These are phyloP conservation scores for Polia nebulosa DNA, from an alignment of 2,888 invertebrate genomes.

Conservation along the genomic window DNA sequence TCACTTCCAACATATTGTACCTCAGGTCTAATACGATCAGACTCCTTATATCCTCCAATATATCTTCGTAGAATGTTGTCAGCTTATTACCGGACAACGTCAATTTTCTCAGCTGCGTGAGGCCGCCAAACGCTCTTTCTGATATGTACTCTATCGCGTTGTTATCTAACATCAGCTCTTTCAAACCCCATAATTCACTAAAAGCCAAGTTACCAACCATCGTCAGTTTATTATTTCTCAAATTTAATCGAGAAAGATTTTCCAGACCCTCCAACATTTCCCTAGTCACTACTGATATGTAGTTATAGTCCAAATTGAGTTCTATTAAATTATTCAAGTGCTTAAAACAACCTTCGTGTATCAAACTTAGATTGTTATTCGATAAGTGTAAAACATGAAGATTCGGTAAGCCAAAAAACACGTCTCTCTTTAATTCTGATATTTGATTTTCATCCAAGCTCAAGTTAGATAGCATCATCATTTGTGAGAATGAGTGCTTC, in stretches of 20 bases:
- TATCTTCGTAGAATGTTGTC: slow-evolving; percentile 93
- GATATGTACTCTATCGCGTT: slow-evolving; percentile 94
- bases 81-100: slow-evolving; percentile 94
- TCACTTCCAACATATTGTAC: slow-evolving; percentile 94
- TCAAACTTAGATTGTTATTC: slow-evolving; percentile 95
- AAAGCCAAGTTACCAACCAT: slow-evolving; percentile 95
- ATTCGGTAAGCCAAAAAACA: slow-evolving; percentile 94
- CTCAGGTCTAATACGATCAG: slow-evolving; percentile 94
- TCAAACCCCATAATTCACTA: slow-evolving; percentile 94
- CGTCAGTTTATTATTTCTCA: slow-evolving; percentile 94
- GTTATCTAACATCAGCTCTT: slow-evolving; percentile 93
- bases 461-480: slow-evolving; percentile 93
- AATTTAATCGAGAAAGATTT: slow-evolving; percentile 93
- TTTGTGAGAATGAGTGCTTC: slow-evolving; percentile 93
- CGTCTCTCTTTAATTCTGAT: slow-evolving; percentile 93
- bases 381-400: slow-evolving; percentile 95
- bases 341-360: slow-evolving; percentile 96
- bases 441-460: slow-evolving; percentile 95
- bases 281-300: slow-evolving; percentile 94
- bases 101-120: slow-evolving; percentile 93
- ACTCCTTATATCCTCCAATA: slow-evolving; percentile 93
- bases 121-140: slow-evolving; percentile 94
- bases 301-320: slow-evolving; percentile 95
- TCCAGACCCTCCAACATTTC: slow-evolving; percentile 95
- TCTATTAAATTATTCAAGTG: slow-evolving; percentile 94